phyloP scores from a whole-genome alignment of 2,113 vertebrate species.

The Parotia lawesii region DNA sequence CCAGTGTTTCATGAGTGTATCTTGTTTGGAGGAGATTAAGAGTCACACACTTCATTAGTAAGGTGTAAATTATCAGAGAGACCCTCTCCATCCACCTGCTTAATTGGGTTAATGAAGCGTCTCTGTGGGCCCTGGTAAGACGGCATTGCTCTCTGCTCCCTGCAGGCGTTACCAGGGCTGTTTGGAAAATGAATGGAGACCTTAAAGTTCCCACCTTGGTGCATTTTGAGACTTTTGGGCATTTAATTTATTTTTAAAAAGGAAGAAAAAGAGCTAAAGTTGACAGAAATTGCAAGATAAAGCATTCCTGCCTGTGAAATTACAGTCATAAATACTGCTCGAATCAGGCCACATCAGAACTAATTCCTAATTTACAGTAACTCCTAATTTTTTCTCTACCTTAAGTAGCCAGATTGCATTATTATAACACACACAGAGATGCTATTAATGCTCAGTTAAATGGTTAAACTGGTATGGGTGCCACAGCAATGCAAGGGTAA shows the following conservation, averaged over 20 bases:
- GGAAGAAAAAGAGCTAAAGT: neutral
- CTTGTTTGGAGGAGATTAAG: conserved; percentile 93
- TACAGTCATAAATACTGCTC: neutral
- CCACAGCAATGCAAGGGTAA: neutral
- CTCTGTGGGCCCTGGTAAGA: conserved; percentile 75
- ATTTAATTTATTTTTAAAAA: neutral
- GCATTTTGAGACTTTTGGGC: neutral
- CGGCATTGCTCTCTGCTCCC: conserved; percentile 68
- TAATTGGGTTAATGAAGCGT: conserved; percentile 90
- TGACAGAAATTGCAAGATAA: neutral
- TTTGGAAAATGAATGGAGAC: conserved; percentile 56
- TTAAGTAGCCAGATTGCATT: neutral
- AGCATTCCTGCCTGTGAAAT: neutral
- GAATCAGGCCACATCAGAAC: neutral
- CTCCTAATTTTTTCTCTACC: neutral
- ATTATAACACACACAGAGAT: neutral
- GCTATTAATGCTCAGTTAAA: neutral
- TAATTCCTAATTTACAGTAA: neutral
- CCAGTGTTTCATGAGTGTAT: conserved; percentile 84
- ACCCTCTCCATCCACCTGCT: conserved; percentile 87
- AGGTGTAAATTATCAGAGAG: conserved; percentile 89
- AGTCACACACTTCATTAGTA: conserved; percentile 88
- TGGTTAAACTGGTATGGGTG: neutral
- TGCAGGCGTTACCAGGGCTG: conserved; percentile 46
- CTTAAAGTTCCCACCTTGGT: conserved; percentile 50